Evolutionary conservation across 1,140 invertebrate genomes (phyloP).

Genomic region (Babylonia areolata): DNA sequence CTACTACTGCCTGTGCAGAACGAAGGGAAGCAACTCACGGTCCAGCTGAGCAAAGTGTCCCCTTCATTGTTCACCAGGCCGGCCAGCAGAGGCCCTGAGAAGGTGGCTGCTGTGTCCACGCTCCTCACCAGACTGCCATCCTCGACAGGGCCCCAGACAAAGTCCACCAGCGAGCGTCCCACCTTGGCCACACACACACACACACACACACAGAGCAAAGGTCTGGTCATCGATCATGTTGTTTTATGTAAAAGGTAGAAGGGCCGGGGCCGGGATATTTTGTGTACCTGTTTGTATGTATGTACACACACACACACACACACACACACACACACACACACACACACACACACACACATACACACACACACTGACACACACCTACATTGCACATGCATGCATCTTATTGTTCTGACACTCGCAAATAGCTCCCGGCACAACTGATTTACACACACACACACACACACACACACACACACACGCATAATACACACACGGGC

Average conservation of each 20-base stretch:
- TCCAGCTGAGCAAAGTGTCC: background rate
- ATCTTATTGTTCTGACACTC: background rate
- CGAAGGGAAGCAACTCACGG: background rate
- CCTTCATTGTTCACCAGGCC: conserved; percentile 37
- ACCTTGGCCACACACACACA: background rate
- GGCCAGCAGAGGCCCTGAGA: conserved; percentile 24
- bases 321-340: too few relatives aligned
- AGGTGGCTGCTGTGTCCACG: background rate
- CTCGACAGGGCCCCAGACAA: conserved; percentile 21
- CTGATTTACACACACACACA: background rate
- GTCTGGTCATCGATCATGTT: too few relatives aligned
- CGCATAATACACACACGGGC: background rate
- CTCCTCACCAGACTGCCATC: conserved; percentile 1
- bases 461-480: background rate
- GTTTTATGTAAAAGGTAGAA: too few relatives aligned
- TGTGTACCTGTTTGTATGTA: too few relatives aligned
- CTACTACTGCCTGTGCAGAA: too few relatives aligned
- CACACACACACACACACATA: too few relatives aligned
- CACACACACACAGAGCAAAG: too few relatives aligned
- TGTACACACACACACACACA: too few relatives aligned
- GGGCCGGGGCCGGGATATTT: too few relatives aligned
- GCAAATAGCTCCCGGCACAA: background rate
- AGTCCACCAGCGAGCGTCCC: conserved; percentile 27
- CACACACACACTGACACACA: too few relatives aligned
- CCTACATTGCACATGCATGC: background rate